Conservation (phyloP, 2,113 vertebrate species). For the Phylloscopus trochilus region DNA sequence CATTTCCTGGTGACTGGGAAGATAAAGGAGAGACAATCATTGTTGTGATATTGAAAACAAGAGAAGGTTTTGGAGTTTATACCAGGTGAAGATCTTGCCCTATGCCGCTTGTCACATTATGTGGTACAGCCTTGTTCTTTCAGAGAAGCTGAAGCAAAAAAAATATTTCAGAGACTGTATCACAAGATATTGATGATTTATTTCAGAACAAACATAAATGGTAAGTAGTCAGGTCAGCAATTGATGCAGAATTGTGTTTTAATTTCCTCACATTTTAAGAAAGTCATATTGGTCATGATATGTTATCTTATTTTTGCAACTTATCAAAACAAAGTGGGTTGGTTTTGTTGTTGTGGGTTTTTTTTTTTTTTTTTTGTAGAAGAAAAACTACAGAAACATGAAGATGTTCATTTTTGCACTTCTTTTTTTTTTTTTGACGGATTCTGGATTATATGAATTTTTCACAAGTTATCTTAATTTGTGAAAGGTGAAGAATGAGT, state of each 20-base stretch:
- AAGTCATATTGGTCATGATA: background rate
- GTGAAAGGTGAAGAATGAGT: background rate
- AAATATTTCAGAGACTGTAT: background rate
- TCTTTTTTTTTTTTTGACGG: background rate
- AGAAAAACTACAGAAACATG: background rate
- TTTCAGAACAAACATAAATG: background rate
- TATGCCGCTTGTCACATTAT: background rate
- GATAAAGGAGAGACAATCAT: background rate
- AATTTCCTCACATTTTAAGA: constrained; percentile 10
- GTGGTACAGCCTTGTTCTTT: background rate
- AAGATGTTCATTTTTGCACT: background rate
- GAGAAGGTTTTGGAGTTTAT: background rate
- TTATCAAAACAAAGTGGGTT: background rate
- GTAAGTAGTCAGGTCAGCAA: background rate
- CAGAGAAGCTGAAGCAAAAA: background rate
- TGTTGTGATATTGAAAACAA: background rate
- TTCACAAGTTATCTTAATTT: background rate
- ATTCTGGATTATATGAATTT: background rate
- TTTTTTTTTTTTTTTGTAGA: background rate
- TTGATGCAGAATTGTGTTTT: background rate
- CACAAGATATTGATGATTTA: background rate
- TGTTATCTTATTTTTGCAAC: background rate
- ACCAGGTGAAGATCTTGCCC: background rate
- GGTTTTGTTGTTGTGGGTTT: background rate
- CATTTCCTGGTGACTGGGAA: background rate